These are phyloP conservation scores for Cavia aperea DNA, from an alignment of 2,113 vertebrate species.

Conservation along the genomic window DNA sequence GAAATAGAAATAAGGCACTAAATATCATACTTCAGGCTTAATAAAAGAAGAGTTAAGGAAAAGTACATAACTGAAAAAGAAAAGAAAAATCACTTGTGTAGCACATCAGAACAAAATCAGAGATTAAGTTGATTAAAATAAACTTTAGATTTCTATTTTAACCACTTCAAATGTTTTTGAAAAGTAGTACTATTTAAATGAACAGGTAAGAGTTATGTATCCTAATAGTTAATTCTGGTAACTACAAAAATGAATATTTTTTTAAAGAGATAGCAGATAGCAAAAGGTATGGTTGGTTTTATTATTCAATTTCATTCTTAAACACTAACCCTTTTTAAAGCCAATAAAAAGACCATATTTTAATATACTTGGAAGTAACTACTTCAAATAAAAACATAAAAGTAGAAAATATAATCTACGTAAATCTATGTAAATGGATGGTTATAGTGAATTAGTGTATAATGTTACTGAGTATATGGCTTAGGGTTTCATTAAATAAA, in stretches of 20 bases:
- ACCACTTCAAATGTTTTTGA: background rate
- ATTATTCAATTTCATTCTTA: conserved; percentile 38
- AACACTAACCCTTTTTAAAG: conserved; percentile 53
- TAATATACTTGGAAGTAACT: conserved; percentile 68
- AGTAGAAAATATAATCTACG: conserved; percentile 68
- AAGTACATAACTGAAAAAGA: background rate
- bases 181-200: conserved; percentile 34
- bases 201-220: background rate
- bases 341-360: conserved; percentile 55
- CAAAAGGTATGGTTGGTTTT: conserved; percentile 38
- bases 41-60: background rate
- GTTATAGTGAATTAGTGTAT: conserved; percentile 67
- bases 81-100: background rate
- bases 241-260: conserved; percentile 21
- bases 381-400: conserved; percentile 70
- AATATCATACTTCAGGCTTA: background rate
- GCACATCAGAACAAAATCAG: background rate
- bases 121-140: conserved; percentile 16
- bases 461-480: conserved; percentile 56
- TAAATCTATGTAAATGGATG: conserved; percentile 71
- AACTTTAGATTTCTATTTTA: background rate
- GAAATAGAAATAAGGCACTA: conserved; percentile 1
- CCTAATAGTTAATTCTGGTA: conserved; percentile 21
- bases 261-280: conserved; percentile 1
- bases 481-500: conserved; percentile 67